These are phyloP conservation scores for Saturnia pavonia DNA, from an alignment of 2,888 invertebrate genomes.

Conservation along the genomic window DNA sequence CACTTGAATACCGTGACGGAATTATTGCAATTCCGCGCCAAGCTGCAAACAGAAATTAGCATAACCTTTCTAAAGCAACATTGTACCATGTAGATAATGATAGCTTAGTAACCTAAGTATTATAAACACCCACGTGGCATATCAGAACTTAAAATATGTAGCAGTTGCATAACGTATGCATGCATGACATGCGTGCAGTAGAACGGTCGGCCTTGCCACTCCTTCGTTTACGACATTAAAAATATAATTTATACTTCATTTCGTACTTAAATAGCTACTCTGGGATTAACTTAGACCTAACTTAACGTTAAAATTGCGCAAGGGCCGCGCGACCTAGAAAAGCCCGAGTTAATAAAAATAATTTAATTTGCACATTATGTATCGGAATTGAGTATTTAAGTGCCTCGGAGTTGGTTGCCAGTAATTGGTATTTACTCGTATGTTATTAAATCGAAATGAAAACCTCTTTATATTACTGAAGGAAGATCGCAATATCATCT, in stretches of 20 bases:
- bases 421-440: not conserved
- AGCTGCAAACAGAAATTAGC: conserved; percentile 1
- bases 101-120: not conserved
- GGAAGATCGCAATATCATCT: too few species aligned
- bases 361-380: conserved; percentile 5
- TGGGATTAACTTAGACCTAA: conserved; percentile 23
- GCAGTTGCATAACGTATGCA: conserved; percentile 17
- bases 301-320: conserved; percentile 3
- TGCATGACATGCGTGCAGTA: conserved; percentile 8
- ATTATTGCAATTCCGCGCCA: not conserved
- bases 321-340: not conserved
- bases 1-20: not conserved
- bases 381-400: not conserved
- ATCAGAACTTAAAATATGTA: conserved; percentile 15
- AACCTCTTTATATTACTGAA: too few species aligned
- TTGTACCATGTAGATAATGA: conserved; percentile 16
- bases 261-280: conserved; percentile 23
- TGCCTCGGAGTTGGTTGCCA: not conserved
- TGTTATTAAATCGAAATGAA: not conserved
- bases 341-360: conserved; percentile 10
- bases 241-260: conserved; percentile 29
- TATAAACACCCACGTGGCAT: conserved; percentile 21
- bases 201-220: conserved; percentile 47
- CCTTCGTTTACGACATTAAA: conserved; percentile 33
- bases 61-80: conserved; percentile 17